phyloP scores from a whole-genome alignment of 2,113 vertebrate species.

The Opisthocomus hoazin region DNA sequence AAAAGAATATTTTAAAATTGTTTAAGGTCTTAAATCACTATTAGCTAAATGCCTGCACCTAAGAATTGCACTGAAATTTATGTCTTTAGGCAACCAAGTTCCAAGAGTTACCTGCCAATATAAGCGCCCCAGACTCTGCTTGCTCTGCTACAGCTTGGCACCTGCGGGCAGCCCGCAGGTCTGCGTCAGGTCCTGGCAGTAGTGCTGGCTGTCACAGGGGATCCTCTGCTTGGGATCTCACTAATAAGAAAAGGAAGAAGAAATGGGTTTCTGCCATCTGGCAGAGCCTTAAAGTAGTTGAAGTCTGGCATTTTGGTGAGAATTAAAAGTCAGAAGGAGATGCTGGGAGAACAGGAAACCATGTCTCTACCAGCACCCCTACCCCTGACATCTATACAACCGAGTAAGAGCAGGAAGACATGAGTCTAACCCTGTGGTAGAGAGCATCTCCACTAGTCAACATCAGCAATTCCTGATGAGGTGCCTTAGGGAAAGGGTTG shows the following conservation, averaged over 20 bases:
- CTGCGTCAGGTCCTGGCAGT: neutral
- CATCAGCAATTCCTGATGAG: neutral
- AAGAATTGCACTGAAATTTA: neutral
- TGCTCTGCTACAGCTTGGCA: rapidly evolving
- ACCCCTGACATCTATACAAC: neutral
- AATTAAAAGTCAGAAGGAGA: neutral
- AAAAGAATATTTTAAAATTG: constrained; percentile 46
- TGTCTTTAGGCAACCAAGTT: neutral
- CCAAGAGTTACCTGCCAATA: neutral
- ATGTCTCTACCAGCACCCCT: neutral
- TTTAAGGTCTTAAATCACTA: constrained; percentile 33
- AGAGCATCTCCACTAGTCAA: neutral
- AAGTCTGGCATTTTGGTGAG: neutral
- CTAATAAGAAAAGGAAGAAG: neutral
- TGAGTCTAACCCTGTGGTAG: neutral
- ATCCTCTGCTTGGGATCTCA: neutral
- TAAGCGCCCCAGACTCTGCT: neutral
- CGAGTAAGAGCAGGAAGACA: neutral
- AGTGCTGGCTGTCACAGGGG: neutral
- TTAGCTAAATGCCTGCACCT: neutral
- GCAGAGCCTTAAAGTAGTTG: neutral
- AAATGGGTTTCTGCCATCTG: neutral
- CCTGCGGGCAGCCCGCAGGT: neutral
- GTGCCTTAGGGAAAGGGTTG: neutral
- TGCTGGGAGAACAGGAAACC: neutral